Conservation (phyloP, 2,888 invertebrate genomes). For the Drosophila eohydei region DNA sequence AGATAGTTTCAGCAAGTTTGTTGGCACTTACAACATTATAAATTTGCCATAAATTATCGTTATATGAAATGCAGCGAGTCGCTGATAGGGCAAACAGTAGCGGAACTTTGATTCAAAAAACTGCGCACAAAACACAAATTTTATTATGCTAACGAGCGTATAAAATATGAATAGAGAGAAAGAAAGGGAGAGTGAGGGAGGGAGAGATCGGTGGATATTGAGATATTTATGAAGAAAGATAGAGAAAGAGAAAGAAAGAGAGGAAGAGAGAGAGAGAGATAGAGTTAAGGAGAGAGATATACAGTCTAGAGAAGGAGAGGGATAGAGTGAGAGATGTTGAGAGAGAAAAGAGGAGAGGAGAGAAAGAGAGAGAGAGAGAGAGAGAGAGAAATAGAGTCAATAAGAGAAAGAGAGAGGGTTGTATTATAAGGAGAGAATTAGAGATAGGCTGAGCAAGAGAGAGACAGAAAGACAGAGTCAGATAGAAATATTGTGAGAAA, state of each 20-base stretch:
- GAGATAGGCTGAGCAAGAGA: too few relatives aligned
- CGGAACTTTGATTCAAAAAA: conserved; percentile 63
- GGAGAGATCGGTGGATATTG: not conserved
- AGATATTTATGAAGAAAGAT: not conserved
- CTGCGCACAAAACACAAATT: conserved; percentile 26
- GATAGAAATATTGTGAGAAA: too few relatives aligned
- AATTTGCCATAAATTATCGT: conserved; percentile 78
- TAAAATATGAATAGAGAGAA: not conserved
- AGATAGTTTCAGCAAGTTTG: conserved; percentile 79
- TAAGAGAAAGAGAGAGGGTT: too few relatives aligned
- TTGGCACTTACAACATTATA: conserved; percentile 81
- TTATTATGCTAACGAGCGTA: conserved; percentile 43
- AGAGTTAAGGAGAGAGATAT: not conserved
- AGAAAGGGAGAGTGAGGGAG: not conserved
- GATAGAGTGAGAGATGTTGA: not conserved
- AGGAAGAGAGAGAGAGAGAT: not conserved
- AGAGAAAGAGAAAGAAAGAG: not conserved
- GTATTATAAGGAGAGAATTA: too few relatives aligned
- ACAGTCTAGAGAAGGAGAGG: not conserved
- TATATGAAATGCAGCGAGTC: conserved; percentile 58
- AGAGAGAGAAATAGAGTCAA: not conserved
- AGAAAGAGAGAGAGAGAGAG: not conserved
- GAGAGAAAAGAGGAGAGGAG: not conserved
- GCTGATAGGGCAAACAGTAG: conserved; percentile 58
- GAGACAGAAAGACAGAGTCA: too few relatives aligned